Evolutionary conservation across 2,113 vertebrate genomes (phyloP), one percentile per base, ranked within the genome.

Genomic region (Rhadina sibilatrix): DNA sequence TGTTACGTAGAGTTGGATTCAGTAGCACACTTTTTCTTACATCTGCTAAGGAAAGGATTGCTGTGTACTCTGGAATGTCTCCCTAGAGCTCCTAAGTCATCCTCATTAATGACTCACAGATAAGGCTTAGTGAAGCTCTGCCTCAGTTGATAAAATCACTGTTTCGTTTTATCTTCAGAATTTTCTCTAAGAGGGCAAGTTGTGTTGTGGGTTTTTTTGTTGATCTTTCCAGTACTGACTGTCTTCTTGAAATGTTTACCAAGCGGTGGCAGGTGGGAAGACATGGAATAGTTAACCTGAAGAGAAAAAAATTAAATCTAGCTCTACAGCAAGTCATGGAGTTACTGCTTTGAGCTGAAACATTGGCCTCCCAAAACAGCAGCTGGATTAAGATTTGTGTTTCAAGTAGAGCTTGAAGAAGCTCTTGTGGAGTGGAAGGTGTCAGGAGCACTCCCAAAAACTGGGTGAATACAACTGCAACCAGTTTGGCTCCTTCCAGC

Each of bases 281-380:
- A 71, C 33, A 12, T 47, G 13, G 50, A 87, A 83, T 18, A 59
- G 57, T 49, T 71, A 65, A 19, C 44, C 30, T 77, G 35, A 63
- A 63, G 46, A 59, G 16, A 38, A 83, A 37, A 37, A n/a, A 40
- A 80, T 5, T 12, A 54, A 23, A 11, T 50, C 22, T 21, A n/a
- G 22, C 37, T 86, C 35, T 56, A 33, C 30, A 79, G 50, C 54
- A 65, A 42, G 52, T 57, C 4, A 2, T 15, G 28, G 20, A 44
- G 60, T 19, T 33, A 17, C 18, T 70, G 27, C n/a, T 78, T 61
- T 65, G 65, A 16, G 50, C 46, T 65, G 79, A 74, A 65, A 46
- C 0, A 0, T 3, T 60, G 14, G 22, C 59, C 23, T 68, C 69
- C 3, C 2, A 76, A 72, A 68, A 28, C 40, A 57, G 20, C 1